Conservation (phyloP, 2,113 vertebrate species). For the Saccopteryx leptura region DNA sequence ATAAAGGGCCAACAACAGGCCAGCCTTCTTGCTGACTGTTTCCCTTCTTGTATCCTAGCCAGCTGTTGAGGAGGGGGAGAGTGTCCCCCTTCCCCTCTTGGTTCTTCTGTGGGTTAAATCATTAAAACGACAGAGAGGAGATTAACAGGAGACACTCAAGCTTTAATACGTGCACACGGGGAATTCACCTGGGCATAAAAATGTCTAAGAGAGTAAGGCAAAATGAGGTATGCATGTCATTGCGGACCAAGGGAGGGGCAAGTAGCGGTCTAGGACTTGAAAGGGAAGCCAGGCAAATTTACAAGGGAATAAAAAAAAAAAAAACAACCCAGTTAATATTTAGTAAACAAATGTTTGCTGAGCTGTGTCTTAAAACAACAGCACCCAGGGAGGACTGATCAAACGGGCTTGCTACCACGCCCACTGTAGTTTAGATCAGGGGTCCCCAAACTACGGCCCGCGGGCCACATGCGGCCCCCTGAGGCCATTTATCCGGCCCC, state of each 20-base stretch:
- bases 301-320: neutral
- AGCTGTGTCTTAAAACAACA: neutral
- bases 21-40: neutral
- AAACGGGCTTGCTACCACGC: neutral
- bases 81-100: neutral
- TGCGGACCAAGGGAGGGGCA: neutral
- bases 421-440: too few relatives aligned
- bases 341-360: neutral
- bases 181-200: neutral
- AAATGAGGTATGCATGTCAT: neutral
- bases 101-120: neutral
- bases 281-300: neutral
- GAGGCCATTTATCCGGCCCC: too few relatives aligned
- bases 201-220: neutral
- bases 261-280: neutral
- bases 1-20: neutral
- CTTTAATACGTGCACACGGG: neutral
- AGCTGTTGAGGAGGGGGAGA: neutral
- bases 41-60: neutral
- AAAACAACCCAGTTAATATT: neutral
- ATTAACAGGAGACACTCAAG: neutral
- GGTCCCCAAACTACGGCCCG: too few relatives aligned
- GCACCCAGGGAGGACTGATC: neutral
- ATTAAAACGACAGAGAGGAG: too few relatives aligned
- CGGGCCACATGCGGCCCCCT: too few relatives aligned